Conservation (phyloP, 1,140 invertebrate genomes). For the Pseudoatta argentina region DNA sequence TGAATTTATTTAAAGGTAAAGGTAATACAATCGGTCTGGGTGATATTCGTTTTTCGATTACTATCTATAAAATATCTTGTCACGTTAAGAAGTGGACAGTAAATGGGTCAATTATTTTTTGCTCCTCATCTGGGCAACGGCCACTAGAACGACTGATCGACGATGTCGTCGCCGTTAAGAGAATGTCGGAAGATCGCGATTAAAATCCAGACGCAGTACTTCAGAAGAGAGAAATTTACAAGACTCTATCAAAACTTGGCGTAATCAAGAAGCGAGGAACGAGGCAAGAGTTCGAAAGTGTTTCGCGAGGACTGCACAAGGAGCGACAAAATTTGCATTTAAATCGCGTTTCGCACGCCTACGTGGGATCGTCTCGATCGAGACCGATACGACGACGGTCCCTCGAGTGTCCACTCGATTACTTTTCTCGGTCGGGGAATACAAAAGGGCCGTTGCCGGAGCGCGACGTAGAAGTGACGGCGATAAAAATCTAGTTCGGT, state of each 20-base stretch:
- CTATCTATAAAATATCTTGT: not conserved
- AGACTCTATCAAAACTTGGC: conserved; percentile 71
- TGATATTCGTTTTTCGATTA: conserved; percentile 1
- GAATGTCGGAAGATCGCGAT: conserved; percentile 41
- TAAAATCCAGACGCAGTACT: conserved; percentile 53
- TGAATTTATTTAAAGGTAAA: not conserved
- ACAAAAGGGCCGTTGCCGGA: conserved; percentile 59
- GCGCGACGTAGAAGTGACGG: conserved; percentile 73
- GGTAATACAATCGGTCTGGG: not conserved
- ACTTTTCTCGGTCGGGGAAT: conserved; percentile 43
- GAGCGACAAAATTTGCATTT: conserved; percentile 71
- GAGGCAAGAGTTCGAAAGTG: conserved; percentile 48
- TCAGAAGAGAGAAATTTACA: conserved; percentile 42
- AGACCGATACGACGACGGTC: conserved; percentile 44
- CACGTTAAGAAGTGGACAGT: not conserved
- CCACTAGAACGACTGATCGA: conserved; percentile 8
- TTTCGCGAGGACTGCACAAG: conserved; percentile 57
- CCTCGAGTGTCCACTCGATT: conserved; percentile 60
- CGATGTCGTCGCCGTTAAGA: conserved; percentile 49
- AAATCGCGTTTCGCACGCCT: conserved; percentile 66
- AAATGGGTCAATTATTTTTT: conserved; percentile 9
- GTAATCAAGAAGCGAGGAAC: conserved; percentile 64
- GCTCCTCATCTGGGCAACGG: too few species aligned
- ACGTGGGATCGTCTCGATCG: conserved; percentile 61
- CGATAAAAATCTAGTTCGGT: conserved; percentile 71